These are phyloP conservation scores for Sus scrofa DNA, from an alignment of 2,113 vertebrate species.

Conservation along the genomic window T2T-Sscrofa CM000813.6:25290001-25290500, in stretches of 20 bases:
- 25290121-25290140: background rate
- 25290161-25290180: background rate
- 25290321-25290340: background rate
- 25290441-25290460: background rate
- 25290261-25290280: background rate
- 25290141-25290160: background rate
- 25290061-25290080: background rate
- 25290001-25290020: background rate
- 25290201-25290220: background rate
- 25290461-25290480: background rate
- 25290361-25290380: background rate
- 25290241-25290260: background rate
- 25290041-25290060: background rate
- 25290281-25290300: background rate
- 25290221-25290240: background rate
- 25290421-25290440: background rate
- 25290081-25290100: background rate
- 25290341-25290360: background rate
- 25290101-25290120: background rate
- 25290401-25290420: background rate
- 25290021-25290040: background rate
- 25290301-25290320: background rate
- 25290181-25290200: background rate
- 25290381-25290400: background rate
- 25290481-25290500: background rate